Conservation (phyloP, 2,888 invertebrate genomes). For the Agrochola lychnidis region DNA sequence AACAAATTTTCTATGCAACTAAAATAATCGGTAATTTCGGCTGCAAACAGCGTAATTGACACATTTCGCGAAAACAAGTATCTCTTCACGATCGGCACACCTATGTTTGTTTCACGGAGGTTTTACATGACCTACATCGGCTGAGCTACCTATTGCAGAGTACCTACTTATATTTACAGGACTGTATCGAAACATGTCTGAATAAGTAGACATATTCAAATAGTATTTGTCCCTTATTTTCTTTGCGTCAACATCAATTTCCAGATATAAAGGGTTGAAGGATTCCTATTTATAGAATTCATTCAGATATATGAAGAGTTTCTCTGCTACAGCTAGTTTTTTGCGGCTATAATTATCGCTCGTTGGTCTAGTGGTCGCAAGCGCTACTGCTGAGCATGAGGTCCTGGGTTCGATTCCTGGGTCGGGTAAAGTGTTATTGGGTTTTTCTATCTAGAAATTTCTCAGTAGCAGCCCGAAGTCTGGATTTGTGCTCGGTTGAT, state of each 20-base stretch:
- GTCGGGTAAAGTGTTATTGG: no score
- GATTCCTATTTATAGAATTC: slow-evolving; percentile 18
- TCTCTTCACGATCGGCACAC: slow-evolving; percentile 9
- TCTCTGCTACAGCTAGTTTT: not conserved
- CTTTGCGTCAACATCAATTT: slow-evolving; percentile 41
- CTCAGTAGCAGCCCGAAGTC: no score
- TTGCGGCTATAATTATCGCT: not conserved
- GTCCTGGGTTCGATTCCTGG: no score
- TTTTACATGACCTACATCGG: slow-evolving; percentile 51
- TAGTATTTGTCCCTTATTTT: slow-evolving; percentile 42
- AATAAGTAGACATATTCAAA: slow-evolving; percentile 44
- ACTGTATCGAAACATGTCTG: slow-evolving; percentile 33
- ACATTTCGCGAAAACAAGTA: slow-evolving; percentile 6
- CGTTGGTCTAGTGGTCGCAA: no score
- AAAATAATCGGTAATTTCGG: not conserved
- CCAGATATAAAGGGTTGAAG: slow-evolving; percentile 21
- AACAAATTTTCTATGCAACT: not conserved
- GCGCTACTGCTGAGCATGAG: no score
- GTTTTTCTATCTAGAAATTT: no score
- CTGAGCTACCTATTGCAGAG: slow-evolving; percentile 16
- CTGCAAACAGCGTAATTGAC: not conserved
- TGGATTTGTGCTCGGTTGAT: no score
- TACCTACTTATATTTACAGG: slow-evolving; percentile 33
- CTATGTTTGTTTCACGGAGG: slow-evolving; percentile 23
- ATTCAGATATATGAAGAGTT: slow-evolving; percentile 4